Conservation (phyloP, 2,113 vertebrate species). For the Oreochromis tanganicae region DNA sequence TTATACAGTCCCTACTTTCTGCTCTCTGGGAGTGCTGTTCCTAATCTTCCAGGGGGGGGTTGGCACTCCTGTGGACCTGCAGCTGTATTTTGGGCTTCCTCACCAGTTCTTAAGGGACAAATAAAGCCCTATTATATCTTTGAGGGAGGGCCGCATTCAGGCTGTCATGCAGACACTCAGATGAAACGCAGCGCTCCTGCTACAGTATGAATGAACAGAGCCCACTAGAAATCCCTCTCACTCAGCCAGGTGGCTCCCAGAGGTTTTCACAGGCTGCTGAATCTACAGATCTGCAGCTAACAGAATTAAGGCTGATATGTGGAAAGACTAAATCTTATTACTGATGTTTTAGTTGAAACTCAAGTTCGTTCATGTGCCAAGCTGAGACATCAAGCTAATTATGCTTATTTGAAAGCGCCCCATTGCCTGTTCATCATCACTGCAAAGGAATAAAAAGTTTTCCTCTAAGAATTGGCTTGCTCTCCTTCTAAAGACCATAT, state of each 20-base stretch:
- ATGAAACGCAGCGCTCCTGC: constrained; percentile 18
- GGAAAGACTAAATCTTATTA: not conserved
- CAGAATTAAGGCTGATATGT: not conserved
- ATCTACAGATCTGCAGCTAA: not conserved
- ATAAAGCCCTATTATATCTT: constrained; percentile 66
- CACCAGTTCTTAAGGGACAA: constrained; percentile 53
- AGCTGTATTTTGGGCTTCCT: constrained; percentile 51
- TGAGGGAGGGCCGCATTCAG: constrained; percentile 65
- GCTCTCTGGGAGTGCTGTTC: not conserved
- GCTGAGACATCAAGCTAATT: not conserved
- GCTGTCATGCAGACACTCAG: constrained; percentile 46
- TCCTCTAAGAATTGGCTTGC: not conserved
- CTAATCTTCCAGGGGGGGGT: not conserved
- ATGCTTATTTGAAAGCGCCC: not conserved
- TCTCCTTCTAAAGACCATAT: not conserved
- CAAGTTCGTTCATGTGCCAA: not conserved
- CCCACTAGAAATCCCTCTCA: not conserved
- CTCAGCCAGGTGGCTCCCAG: constrained; percentile 12
- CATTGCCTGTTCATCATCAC: not conserved
- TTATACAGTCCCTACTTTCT: not conserved
- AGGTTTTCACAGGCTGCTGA: not conserved
- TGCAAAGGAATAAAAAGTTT: not conserved
- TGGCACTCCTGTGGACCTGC: constrained; percentile 42
- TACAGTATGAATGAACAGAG: constrained; percentile 43
- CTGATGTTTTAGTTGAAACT: not conserved